Evolutionary conservation across 2,888 invertebrate genomes (phyloP).

Genomic region (Holacanthella duospinosa): DNA sequence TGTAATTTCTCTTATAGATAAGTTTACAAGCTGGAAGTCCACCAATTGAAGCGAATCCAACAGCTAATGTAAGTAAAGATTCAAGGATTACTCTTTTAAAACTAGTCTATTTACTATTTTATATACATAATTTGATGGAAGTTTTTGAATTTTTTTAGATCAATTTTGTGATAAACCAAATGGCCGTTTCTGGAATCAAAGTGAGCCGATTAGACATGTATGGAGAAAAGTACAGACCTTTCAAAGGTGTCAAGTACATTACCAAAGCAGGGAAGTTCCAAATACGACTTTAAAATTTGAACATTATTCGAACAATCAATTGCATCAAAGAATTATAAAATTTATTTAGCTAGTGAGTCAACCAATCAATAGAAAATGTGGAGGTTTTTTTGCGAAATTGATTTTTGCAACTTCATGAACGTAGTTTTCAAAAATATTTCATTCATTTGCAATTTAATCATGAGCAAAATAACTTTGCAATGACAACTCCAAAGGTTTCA

Average conservation of each 20-base stretch:
- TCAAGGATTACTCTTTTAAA: too few relatives aligned
- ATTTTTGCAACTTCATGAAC: too few relatives aligned
- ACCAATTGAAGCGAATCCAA: constrained; percentile 79
- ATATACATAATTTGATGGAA: too few relatives aligned
- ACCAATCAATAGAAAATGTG: too few relatives aligned
- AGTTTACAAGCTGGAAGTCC: constrained; percentile 67
- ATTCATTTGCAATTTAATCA: too few relatives aligned
- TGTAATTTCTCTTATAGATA: constrained; percentile 51
- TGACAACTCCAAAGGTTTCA: too few relatives aligned
- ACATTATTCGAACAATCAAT: background rate
- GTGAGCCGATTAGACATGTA: constrained; percentile 98
- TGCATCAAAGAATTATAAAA: too few relatives aligned
- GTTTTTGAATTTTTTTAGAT: constrained; percentile 47
- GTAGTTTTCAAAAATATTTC: too few relatives aligned
- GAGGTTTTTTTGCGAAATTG: too few relatives aligned
- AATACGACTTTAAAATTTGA: constrained; percentile 52
- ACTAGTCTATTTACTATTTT: too few relatives aligned
- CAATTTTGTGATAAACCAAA: constrained; percentile 83
- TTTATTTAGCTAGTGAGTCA: too few relatives aligned
- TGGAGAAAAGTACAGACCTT: constrained; percentile 98
- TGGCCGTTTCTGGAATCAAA: constrained; percentile 89
- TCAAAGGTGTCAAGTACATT: constrained; percentile 97
- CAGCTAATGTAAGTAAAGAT: constrained; percentile 68
- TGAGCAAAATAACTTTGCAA: too few relatives aligned
- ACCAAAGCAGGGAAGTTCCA: constrained; percentile 98